These are phyloP conservation scores for Nomia melanderi DNA, from an alignment of 1,140 invertebrate species.

Conservation along the genomic window DNA sequence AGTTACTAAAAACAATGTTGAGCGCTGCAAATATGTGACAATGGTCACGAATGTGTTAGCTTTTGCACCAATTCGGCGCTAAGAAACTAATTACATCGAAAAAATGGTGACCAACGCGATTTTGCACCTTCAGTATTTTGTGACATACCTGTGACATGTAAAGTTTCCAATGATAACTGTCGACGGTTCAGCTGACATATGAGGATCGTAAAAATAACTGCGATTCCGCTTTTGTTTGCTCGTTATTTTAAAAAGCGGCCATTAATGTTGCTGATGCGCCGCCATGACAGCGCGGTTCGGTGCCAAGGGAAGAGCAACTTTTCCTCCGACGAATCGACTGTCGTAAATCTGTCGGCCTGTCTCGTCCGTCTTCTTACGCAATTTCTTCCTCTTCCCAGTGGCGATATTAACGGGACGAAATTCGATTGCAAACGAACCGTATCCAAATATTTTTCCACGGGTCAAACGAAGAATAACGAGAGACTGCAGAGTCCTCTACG, in stretches of 20 bases:
- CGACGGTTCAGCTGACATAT: neutral
- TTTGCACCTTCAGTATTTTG: too few relatives aligned
- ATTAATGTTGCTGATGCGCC: conserved; percentile 59
- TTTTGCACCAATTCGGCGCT: too few relatives aligned
- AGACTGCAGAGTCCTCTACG: conserved; percentile 12
- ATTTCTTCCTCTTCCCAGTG: conserved; percentile 47
- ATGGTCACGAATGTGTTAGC: too few relatives aligned
- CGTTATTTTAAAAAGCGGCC: conserved; percentile 73
- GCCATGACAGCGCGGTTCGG: conserved; percentile 18
- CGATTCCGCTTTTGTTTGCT: conserved; percentile 67
- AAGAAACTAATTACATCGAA: too few relatives aligned
- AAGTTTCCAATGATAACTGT: too few relatives aligned
- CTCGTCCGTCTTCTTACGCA: conserved; percentile 47
- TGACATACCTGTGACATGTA: too few relatives aligned
- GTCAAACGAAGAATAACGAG: conserved; percentile 66
- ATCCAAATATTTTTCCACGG: conserved; percentile 69
- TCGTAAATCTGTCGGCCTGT: conserved; percentile 73
- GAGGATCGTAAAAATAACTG: conserved; percentile 55
- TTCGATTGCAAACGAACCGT: conserved; percentile 61
- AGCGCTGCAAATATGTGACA: too few relatives aligned
- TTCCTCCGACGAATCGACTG: conserved; percentile 72
- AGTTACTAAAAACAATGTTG: too few relatives aligned
- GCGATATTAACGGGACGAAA: conserved; percentile 36
- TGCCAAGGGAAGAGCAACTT: conserved; percentile 65
- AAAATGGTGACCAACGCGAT: too few relatives aligned